Evolutionary conservation across 2,888 invertebrate species (phyloP).

Genomic region (Habrosyne pyritoides): DNA sequence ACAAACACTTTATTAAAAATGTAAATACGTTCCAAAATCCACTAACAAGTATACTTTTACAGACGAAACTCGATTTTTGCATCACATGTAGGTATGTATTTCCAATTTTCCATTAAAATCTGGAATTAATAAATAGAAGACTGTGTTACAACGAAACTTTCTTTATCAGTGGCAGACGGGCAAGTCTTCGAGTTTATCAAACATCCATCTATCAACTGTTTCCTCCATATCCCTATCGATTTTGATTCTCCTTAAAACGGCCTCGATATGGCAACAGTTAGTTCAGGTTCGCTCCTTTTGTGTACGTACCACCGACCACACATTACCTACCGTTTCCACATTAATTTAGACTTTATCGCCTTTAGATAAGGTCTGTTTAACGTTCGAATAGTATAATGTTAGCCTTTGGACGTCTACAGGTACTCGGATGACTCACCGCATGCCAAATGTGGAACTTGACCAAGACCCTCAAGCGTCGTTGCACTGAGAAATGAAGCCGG

Average conservation of each 20-base stretch:
- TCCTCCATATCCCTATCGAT: conserved; percentile 31
- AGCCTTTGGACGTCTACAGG: conserved; percentile 16
- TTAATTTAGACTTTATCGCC: conserved; percentile 6
- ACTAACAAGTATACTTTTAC: no score
- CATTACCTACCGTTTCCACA: neutral
- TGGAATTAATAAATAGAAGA: conserved; percentile 3
- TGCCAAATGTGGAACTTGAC: conserved; percentile 60
- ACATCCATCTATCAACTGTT: conserved; percentile 35
- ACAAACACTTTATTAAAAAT: no score
- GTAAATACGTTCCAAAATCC: no score
- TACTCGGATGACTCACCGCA: conserved; percentile 55
- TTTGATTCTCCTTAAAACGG: conserved; percentile 43
- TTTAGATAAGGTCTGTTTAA: conserved; percentile 2
- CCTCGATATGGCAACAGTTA: conserved; percentile 48
- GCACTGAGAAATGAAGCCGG: conserved; percentile 48
- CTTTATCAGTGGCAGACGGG: conserved; percentile 26
- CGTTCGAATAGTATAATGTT: neutral
- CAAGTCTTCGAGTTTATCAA: conserved; percentile 22
- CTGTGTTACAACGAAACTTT: neutral
- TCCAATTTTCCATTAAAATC: conserved; percentile 11
- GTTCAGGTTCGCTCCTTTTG: conserved; percentile 28
- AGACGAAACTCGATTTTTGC: no score
- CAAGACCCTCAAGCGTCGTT: conserved; percentile 41
- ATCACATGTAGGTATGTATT: conserved; percentile 16
- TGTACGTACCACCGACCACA: conserved; percentile 17